Evolutionary conservation across 2,888 invertebrate genomes (phyloP).

Genomic region (Nomada ferruginata): DNA sequence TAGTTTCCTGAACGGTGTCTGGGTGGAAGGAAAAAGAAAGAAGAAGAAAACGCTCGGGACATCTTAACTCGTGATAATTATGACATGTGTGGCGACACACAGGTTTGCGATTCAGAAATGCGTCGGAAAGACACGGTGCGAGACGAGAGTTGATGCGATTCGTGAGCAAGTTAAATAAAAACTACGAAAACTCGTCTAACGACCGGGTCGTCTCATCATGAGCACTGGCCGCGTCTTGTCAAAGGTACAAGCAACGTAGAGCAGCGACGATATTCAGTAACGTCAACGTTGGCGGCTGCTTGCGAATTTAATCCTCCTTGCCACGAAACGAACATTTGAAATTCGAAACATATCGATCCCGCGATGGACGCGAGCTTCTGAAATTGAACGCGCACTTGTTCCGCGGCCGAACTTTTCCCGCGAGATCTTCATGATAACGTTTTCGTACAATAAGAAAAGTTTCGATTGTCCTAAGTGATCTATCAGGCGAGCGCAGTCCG

Average conservation of each 20-base stretch:
- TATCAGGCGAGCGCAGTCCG: background rate
- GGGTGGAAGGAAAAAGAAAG: slow-evolving; percentile 6
- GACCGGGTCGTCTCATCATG: background rate
- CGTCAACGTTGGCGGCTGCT: background rate
- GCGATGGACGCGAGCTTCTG: background rate
- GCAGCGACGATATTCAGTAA: slow-evolving; percentile 4
- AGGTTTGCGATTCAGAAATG: slow-evolving; percentile 19
- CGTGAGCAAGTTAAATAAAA: slow-evolving; percentile 38
- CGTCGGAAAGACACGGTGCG: slow-evolving; percentile 10
- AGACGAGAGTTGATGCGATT: slow-evolving; percentile 28
- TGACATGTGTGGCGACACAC: slow-evolving; percentile 23
- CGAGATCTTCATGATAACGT: background rate
- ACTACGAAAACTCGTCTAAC: slow-evolving; percentile 24
- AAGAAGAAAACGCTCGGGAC: slow-evolving; percentile 33
- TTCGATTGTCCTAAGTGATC: slow-evolving; percentile 17
- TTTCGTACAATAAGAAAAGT: background rate
- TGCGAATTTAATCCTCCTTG: background rate
- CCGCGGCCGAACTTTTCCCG: background rate
- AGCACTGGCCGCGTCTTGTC: background rate
- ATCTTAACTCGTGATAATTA: slow-evolving; percentile 62
- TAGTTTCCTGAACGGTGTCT: slow-evolving; percentile 61
- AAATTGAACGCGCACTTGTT: background rate
- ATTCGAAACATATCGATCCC: background rate
- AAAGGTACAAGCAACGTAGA: background rate
- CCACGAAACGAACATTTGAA: background rate